phyloP scores from a whole-genome alignment of 2,113 vertebrate genomes.

The Baryphthengus martii region DNA sequence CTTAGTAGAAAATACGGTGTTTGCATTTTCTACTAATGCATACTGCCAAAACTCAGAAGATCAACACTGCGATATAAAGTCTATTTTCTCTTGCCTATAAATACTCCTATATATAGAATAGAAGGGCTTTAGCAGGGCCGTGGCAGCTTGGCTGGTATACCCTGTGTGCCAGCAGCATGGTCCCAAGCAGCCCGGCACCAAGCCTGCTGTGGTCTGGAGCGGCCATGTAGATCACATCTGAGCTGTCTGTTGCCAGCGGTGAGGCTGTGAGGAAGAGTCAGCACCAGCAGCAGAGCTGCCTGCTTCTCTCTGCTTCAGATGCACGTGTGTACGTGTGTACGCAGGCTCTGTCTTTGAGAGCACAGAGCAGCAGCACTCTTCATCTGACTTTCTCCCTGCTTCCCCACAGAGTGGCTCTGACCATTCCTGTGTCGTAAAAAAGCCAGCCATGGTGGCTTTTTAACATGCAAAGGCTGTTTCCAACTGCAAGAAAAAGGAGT shows the following conservation, averaged over 20 bases:
- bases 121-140: neutral
- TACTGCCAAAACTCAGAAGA: neutral
- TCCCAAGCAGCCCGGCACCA: neutral
- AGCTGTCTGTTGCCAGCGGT: neutral
- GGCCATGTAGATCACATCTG: accelerated
- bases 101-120: neutral
- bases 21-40: neutral
- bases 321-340: accelerated
- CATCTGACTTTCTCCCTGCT: neutral
- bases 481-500: neutral
- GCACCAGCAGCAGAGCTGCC: neutral
- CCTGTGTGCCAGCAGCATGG: accelerated
- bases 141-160: neutral
- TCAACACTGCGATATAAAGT: neutral
- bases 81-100: neutral
- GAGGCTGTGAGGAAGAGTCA: neutral
- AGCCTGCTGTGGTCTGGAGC: neutral
- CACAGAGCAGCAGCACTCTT: neutral
- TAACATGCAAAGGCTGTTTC: neutral
- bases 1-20: neutral
- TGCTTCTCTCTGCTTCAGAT: neutral
- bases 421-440: neutral
- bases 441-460: neutral
- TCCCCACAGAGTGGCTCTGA: neutral
- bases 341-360: accelerated